Evolutionary conservation across 1,140 invertebrate species (phyloP).

Genomic region (Nebria ingens): DNA sequence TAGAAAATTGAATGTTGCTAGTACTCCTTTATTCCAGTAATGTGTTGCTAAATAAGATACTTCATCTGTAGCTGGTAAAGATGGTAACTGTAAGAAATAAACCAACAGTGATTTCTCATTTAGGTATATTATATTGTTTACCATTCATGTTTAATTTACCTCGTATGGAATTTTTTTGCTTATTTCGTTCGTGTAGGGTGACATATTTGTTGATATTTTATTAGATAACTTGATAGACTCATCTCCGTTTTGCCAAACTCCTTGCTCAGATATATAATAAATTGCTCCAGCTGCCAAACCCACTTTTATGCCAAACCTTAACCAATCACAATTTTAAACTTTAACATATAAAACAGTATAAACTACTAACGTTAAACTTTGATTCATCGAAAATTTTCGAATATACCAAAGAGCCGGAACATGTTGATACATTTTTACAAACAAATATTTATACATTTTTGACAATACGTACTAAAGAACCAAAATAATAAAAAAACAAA

Average conservation of each 20-base stretch:
- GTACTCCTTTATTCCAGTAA: slow-evolving; percentile 45
- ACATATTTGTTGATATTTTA: slow-evolving; percentile 35
- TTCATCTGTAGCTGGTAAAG: slow-evolving; percentile 39
- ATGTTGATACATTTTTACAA: too few species aligned
- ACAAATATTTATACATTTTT: too few species aligned
- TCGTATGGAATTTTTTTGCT: slow-evolving; percentile 42
- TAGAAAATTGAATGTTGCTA: slow-evolving; percentile 40
- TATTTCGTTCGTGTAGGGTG: slow-evolving; percentile 41
- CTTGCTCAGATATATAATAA: slow-evolving; percentile 43
- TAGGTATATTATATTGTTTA: neutral
- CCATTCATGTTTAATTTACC: too few species aligned
- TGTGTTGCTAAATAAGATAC: slow-evolving; percentile 39
- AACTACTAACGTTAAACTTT: too few species aligned
- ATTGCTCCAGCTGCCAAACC: slow-evolving; percentile 38
- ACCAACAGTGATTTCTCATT: too few species aligned
- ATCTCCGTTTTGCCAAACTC: slow-evolving; percentile 44
- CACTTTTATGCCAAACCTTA: slow-evolving; percentile 41
- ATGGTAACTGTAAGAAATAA: slow-evolving; percentile 38
- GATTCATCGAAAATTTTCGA: too few species aligned
- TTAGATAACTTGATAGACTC: slow-evolving; percentile 39
- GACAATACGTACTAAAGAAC: too few species aligned
- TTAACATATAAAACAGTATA: too few species aligned
- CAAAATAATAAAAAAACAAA: too few species aligned
- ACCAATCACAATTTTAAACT: too few species aligned
- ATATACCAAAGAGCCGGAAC: too few species aligned